Evolutionary conservation across 53 echinoderm and acorn worm species (phyloP).

Genomic region (Luidia sarsii): DNA sequence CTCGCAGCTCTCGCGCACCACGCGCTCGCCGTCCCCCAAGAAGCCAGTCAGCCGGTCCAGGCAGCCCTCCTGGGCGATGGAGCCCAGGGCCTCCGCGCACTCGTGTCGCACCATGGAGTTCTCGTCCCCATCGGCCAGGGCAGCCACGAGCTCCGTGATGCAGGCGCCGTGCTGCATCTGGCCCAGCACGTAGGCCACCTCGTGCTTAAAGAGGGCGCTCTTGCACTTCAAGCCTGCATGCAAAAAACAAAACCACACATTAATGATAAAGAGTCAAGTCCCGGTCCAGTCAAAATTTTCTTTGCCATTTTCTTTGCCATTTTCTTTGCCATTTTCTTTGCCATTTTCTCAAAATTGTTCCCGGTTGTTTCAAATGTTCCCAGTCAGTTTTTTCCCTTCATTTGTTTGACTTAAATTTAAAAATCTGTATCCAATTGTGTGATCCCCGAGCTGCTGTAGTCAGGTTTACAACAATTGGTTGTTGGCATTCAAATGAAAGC

Average conservation of each 20-base stretch:
- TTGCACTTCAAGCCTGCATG: conserved; percentile 80
- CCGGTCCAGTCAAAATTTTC: no score
- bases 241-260: neutral
- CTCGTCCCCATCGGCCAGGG: conserved; percentile 56
- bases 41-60: conserved; percentile 74
- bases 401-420: no score
- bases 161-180: conserved; percentile 97
- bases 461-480: no score
- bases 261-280: neutral
- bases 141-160: conserved; percentile 69
- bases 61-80: conserved; percentile 83
- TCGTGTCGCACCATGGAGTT: conserved; percentile 96
- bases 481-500: no score
- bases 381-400: no score
- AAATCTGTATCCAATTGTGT: no score
- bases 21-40: conserved; percentile 71
- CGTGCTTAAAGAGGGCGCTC: conserved; percentile 95
- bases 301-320: no score
- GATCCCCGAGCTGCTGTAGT: no score
- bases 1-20: conserved; percentile 93
- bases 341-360: no score
- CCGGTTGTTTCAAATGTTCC: no score
- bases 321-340: no score
- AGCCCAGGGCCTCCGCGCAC: conserved; percentile 96
- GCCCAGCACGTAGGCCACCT: conserved; percentile 95